A percentile compares a stretch with the other conserved stretches of the same genome.
These are phyloP conservation scores for Mus spicilegus DNA, from an alignment of 2,113 vertebrate genomes.

Conservation along the genomic window DNA sequence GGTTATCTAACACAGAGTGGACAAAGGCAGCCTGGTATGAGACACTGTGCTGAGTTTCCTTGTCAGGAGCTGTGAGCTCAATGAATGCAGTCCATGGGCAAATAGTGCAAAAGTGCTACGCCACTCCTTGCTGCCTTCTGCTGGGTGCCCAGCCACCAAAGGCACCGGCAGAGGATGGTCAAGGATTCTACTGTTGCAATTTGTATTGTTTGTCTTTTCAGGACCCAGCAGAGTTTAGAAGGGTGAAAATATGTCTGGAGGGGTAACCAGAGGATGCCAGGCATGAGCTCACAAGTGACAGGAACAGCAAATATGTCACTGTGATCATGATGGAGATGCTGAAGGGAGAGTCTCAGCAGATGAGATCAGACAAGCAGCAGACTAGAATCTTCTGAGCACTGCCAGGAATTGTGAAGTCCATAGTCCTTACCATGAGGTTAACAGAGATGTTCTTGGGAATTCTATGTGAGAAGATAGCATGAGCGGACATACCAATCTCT, in stretches of 20 bases:
- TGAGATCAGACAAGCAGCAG: background rate
- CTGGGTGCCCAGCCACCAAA: background rate
- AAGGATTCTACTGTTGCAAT: background rate
- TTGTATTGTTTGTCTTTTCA: background rate
- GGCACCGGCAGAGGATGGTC: background rate
- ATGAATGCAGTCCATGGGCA: too few relatives aligned
- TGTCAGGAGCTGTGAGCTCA: background rate
- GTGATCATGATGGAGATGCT: background rate
- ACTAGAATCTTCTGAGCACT: background rate
- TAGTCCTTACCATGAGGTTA: background rate
- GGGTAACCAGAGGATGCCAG: background rate
- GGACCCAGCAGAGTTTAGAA: background rate
- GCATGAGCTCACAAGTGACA: background rate
- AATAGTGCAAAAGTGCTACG: background rate
- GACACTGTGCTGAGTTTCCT: background rate
- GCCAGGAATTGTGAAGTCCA: background rate
- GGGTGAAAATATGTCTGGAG: background rate
- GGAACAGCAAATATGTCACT: background rate
- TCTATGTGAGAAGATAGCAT: background rate
- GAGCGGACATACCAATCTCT: background rate
- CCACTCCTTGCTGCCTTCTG: background rate
- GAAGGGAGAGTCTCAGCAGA: background rate
- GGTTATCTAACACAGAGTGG: background rate
- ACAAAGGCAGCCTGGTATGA: background rate
- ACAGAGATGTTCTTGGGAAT: background rate